phyloP scores from a whole-genome alignment of 2,888 invertebrate genomes.

The Leptopilina syphax region DNA sequence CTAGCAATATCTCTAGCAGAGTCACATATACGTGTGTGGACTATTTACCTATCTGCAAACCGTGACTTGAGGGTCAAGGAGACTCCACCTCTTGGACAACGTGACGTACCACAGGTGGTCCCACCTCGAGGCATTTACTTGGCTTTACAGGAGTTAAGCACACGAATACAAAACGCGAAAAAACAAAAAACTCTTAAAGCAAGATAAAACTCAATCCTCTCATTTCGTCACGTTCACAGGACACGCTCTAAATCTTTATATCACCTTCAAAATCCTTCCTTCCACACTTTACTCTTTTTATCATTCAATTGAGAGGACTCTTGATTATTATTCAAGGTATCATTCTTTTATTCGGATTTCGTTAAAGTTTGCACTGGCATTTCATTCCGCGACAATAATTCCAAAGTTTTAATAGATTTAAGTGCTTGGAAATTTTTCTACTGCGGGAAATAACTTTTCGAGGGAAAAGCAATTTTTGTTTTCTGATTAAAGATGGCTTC shows the following conservation, averaged over 20 bases:
- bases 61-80: conserved; percentile 40
- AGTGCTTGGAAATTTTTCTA: too few relatives aligned
- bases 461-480: too few relatives aligned
- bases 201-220: conserved; percentile 14
- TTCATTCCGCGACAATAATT: too few relatives aligned
- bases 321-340: too few relatives aligned
- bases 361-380: too few relatives aligned
- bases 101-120: conserved; percentile 38
- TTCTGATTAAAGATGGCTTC: too few relatives aligned
- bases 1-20: neutral
- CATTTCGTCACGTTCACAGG: conserved; percentile 18
- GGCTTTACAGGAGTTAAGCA: conserved; percentile 3
- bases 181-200: neutral
- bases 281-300: too few relatives aligned
- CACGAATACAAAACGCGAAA: conserved; percentile 18
- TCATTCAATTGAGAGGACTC: too few relatives aligned
- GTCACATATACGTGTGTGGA: conserved; percentile 23
- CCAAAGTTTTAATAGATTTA: too few relatives aligned
- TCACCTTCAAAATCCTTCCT: conserved; percentile 34
- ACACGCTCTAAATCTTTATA: conserved; percentile 42
- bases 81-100: conserved; percentile 11
- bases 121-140: conserved; percentile 3
- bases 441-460: too few relatives aligned
- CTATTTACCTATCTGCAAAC: conserved; percentile 9
- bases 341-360: too few relatives aligned